phyloP scores from a whole-genome alignment of 2,113 vertebrate genomes.

The Falcunculus frontatus region DNA sequence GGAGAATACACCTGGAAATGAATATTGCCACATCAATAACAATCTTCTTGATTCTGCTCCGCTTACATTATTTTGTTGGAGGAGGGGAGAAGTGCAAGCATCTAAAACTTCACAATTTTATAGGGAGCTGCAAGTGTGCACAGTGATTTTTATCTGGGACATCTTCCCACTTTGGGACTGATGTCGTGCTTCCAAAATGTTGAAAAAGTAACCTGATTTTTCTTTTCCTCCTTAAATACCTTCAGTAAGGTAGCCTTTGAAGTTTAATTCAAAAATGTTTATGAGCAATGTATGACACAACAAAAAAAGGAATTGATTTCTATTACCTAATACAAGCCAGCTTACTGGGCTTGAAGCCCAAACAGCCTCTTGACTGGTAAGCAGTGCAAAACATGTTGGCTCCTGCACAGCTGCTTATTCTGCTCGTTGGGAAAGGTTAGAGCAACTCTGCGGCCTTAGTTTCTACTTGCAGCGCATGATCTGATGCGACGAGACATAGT shows the following conservation, averaged over 20 bases:
- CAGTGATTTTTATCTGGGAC: background rate
- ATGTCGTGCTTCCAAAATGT: background rate
- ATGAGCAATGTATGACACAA: background rate
- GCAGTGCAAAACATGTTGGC: background rate
- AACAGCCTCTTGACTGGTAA: background rate
- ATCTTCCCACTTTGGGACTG: background rate
- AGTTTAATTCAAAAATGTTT: background rate
- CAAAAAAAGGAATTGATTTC: background rate
- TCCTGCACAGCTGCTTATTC: background rate
- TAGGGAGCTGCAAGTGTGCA: background rate
- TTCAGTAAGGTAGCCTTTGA: background rate
- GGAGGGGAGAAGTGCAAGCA: background rate
- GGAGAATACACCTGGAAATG: background rate
- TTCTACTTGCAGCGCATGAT: rapidly evolving
- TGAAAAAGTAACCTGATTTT: background rate
- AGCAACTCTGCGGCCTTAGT: background rate
- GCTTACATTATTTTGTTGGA: background rate
- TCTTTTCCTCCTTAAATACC: background rate
- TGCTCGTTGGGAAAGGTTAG: background rate
- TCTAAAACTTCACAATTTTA: background rate
- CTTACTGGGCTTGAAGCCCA: background rate
- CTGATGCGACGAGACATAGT: background rate
- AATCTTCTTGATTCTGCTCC: background rate
- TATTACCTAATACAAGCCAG: background rate
- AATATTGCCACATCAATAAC: background rate